Evolutionary conservation across 1,140 invertebrate genomes (phyloP).

Genomic region (Rhyacophila brunnea): DNA sequence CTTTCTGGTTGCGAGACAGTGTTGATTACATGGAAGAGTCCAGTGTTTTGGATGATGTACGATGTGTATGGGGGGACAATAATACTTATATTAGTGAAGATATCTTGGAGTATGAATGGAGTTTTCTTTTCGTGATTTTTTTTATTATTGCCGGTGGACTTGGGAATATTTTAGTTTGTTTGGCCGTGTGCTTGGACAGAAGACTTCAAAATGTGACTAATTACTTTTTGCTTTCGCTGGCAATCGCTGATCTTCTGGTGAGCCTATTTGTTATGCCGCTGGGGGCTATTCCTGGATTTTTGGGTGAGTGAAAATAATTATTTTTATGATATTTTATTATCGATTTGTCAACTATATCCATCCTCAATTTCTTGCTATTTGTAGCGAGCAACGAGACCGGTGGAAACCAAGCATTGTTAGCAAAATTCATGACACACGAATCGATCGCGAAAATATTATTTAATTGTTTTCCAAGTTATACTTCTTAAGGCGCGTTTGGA

Average conservation of each 20-base stretch:
- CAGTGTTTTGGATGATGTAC: conserved; percentile 10
- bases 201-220: conserved; percentile 91
- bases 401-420: too few relatives aligned
- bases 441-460: too few relatives aligned
- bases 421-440: too few relatives aligned
- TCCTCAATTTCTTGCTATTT: too few relatives aligned
- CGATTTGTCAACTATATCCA: too few relatives aligned
- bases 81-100: neutral
- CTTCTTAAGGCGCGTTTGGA: too few relatives aligned
- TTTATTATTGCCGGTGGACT: conserved; percentile 68
- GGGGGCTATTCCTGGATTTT: conserved; percentile 79
- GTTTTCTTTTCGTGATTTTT: conserved; percentile 19
- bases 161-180: conserved; percentile 89
- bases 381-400: too few relatives aligned
- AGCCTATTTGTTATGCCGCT: conserved; percentile 89
- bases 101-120: conserved; percentile 26
- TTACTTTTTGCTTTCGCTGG: conserved; percentile 90
- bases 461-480: too few relatives aligned
- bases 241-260: conserved; percentile 90
- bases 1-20: conserved; percentile 40
- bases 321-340: too few relatives aligned
- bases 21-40: conserved; percentile 12
- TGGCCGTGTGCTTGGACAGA: conserved; percentile 82
- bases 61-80: conserved; percentile 9
- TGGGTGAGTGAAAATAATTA: conserved; percentile 63